Conservation (phyloP, 1,140 invertebrate genomes). For the Trypoxylus dichotomus region DNA sequence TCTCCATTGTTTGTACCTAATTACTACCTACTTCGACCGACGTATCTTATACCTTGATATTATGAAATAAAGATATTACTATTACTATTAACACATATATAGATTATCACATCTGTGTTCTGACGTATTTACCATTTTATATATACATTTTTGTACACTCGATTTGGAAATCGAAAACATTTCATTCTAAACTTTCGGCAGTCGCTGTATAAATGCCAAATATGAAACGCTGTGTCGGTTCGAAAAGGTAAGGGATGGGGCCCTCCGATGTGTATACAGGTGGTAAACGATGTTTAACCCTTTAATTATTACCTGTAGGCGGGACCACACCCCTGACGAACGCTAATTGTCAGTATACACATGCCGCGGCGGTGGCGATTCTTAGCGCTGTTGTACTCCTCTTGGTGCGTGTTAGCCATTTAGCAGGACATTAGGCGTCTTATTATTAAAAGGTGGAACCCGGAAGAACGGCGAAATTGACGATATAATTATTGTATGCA, state of each 20-base stretch:
- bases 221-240: background rate
- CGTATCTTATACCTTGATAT: no score
- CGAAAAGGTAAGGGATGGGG: background rate
- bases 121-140: no score
- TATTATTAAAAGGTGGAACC: conserved; percentile 24
- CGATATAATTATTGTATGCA: conserved; percentile 14
- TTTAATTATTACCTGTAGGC: conserved; percentile 17
- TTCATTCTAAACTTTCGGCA: background rate
- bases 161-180: background rate
- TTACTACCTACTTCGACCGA: no score
- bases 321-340: conserved; percentile 10
- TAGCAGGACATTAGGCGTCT: conserved; percentile 5
- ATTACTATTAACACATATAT: no score
- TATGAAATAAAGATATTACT: no score
- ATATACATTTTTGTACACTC: no score
- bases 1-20: no score
- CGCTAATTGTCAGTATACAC: conserved; percentile 3
- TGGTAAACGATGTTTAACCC: conserved; percentile 20
- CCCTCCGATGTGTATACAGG: background rate
- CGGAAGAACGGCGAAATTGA: conserved; percentile 20
- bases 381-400: background rate
- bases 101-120: no score
- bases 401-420: background rate
- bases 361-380: background rate
- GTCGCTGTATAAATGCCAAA: background rate